Evolutionary conservation across 2,113 vertebrate species (phyloP).

Genomic region (Gila orcuttii): DNA sequence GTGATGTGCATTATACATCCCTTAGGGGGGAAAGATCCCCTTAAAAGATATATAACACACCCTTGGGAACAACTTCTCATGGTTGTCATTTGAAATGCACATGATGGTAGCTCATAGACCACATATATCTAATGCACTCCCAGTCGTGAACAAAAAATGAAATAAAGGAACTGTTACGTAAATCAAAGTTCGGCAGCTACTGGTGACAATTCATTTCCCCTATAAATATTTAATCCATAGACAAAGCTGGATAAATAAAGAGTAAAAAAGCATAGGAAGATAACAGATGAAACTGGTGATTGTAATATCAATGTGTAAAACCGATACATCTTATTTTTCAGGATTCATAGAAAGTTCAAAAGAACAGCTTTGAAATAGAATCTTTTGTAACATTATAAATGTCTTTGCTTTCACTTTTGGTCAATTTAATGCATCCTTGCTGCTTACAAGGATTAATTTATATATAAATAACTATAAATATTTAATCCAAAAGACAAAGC

Average conservation of each 20-base stretch:
- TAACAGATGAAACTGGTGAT: not conserved
- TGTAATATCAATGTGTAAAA: not conserved
- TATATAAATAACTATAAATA: not conserved
- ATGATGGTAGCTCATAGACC: not conserved
- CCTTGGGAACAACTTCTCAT: not conserved
- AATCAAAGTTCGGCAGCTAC: not conserved
- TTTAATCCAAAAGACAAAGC: not conserved
- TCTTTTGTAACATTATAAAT: not conserved
- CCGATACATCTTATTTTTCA: too few species aligned
- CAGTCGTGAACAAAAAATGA: not conserved
- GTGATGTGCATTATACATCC: not conserved
- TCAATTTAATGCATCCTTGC: not conserved
- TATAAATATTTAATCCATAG: not conserved
- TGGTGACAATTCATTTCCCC: not conserved
- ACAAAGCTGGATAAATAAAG: not conserved
- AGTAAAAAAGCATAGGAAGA: not conserved
- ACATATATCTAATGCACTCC: not conserved
- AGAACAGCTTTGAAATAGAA: not conserved
- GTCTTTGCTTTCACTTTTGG: not conserved
- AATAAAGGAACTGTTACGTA: not conserved
- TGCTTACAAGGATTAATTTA: not conserved
- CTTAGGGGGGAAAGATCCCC: not conserved
- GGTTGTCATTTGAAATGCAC: not conserved
- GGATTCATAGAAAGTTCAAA: not conserved
- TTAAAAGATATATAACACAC: constrained; percentile 7